Base-by-base conservation (phyloP, 2,113 vertebrate species). In the Epinephelus fuscoguttatus region DNA sequence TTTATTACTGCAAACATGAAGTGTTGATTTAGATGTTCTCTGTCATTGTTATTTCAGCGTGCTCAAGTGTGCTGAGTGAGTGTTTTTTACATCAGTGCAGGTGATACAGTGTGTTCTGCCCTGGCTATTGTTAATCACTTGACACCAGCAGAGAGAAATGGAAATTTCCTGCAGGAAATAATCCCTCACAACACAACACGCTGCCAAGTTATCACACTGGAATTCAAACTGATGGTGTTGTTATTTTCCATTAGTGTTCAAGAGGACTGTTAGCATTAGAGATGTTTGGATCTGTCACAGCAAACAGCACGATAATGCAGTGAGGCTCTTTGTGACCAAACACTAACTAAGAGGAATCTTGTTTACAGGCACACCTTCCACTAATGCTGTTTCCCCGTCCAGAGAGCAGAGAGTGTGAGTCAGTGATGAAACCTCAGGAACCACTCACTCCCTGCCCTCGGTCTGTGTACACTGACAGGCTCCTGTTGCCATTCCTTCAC, bases 111-210 rank as follows among this genome's bases (percentile, higher is more conserved):
- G 50, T 66, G 64, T 50, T 15, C 45, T 42, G 52, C 19, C 77
- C 56, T 17, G 3, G 25, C 25, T 80, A 14, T 57, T 74, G 78
- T 81, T 70, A 85, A 80, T 83, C 67, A 59, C 72, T 74, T 74
- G 47, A 78, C 69, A 71, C 64, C 45, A 47, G 47, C 50, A 56
- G 57, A 57, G 62, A 84, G 30, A 77, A 80, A 77, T 82, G 62
- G 71, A 84, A 88, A 84, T 27, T 50, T 80, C 78, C 57, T 42
- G 56, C 79, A 81, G 79, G 88, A 91, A 85, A 64, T 75, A 60
- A 76, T 84, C 76, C 27, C 62, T 76, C 57, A 49, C 64, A 85
- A 74, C 79, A 71, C 30, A 69, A 67, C 75, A 23, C 11, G 69
- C 52, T 82, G 82, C 80, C 73, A 78, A 77, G 27, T 63, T 62